Conservation (phyloP, 2,888 invertebrate genomes). For the Drosophila fungiperda region DNA sequence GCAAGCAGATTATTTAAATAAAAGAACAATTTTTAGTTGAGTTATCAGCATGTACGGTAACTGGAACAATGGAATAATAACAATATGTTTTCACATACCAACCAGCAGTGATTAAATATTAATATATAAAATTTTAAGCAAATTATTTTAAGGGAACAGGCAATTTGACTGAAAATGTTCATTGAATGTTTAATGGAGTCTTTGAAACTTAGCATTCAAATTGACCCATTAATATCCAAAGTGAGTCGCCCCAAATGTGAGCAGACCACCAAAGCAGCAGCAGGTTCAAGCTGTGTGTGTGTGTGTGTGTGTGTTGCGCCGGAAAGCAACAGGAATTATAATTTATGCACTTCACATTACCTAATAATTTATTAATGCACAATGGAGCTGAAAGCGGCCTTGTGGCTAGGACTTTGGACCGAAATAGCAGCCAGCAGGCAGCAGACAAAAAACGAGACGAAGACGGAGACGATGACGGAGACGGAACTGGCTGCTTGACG, state of each 20-base stretch:
- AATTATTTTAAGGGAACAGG: conserved; percentile 1
- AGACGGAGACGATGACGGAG: background rate
- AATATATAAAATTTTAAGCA: background rate
- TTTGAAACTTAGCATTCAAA: conserved; percentile 26
- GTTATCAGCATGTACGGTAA: background rate
- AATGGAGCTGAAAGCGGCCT: conserved; percentile 57
- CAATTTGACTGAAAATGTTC: background rate
- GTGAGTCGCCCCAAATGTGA: conserved; percentile 19
- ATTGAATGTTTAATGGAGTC: conserved; percentile 3
- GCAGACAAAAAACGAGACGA: conserved; percentile 1
- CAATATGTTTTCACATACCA: background rate
- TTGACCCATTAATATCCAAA: conserved; percentile 42
- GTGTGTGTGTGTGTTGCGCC: conserved; percentile 6
- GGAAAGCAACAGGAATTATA: conserved; percentile 36
- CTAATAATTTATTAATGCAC: conserved; percentile 70
- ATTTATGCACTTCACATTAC: conserved; percentile 68
- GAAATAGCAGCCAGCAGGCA: conserved; percentile 53
- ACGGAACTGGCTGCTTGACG: conserved; percentile 44
- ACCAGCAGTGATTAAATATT: conserved; percentile 2
- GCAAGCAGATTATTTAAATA: conserved; percentile 49
- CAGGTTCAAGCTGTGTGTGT: conserved; percentile 1
- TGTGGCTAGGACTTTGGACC: conserved; percentile 59
- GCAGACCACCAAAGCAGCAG: conserved; percentile 1
- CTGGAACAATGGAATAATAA: background rate
- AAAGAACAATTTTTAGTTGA: conserved; percentile 13